Evolutionary conservation across 2,797 vertebrate species (phyloP).

Genomic region (Hylomyscus alleni): DNA sequence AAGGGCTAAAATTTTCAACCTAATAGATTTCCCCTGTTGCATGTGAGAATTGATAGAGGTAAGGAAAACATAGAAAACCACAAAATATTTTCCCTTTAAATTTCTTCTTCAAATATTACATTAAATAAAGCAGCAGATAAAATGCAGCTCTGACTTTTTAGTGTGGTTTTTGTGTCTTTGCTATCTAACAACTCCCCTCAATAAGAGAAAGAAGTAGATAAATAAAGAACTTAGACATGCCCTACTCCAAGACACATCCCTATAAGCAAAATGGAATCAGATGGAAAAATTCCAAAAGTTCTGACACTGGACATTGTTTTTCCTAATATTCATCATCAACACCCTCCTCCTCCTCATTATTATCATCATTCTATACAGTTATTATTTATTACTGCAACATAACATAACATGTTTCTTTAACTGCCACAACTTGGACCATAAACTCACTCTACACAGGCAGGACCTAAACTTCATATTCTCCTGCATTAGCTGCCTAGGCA

Average conservation of each 20-base stretch:
- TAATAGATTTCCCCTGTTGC: neutral
- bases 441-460: neutral
- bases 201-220: neutral
- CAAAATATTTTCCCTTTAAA: slow-evolving; percentile 25
- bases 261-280: slow-evolving; percentile 22
- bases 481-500: neutral
- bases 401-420: neutral
- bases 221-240: neutral
- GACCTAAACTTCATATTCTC: neutral
- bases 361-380: neutral
- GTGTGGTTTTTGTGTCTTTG: neutral
- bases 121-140: slow-evolving; percentile 28
- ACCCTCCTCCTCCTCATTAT: neutral
- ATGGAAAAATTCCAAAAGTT: neutral
- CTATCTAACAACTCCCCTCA: neutral
- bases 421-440: neutral
- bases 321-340: neutral
- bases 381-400: neutral
- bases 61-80: slow-evolving; percentile 35
- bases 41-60: neutral
- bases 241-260: slow-evolving; percentile 1
- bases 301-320: neutral
- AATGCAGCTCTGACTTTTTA: neutral
- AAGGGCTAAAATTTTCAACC: slow-evolving; percentile 30
- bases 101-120: slow-evolving; percentile 55